phyloP scores from a whole-genome alignment of 2,888 invertebrate species.

The Calameuta idolon region DNA sequence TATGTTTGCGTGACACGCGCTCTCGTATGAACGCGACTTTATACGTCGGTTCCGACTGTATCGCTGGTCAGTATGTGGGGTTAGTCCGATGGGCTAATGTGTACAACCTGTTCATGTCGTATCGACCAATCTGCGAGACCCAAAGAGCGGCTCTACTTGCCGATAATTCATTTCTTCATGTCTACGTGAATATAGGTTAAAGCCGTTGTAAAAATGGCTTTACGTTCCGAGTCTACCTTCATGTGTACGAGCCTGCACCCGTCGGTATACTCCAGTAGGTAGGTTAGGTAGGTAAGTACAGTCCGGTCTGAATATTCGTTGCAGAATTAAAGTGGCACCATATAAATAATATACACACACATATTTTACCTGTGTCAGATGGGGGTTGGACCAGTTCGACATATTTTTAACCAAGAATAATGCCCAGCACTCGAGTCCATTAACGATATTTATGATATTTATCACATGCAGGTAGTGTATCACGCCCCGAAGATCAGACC shows the following conservation, averaged over 20 bases:
- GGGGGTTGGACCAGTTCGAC: not conserved
- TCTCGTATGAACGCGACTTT: not conserved
- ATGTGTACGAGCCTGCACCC: not conserved
- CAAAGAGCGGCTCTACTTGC: slow-evolving; percentile 23
- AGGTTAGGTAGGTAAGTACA: not conserved
- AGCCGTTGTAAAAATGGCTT: slow-evolving; percentile 25
- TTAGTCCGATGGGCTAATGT: not conserved
- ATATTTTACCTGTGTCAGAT: not conserved
- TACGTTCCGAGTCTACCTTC: not conserved
- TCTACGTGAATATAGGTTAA: slow-evolving; percentile 36
- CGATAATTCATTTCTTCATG: slow-evolving; percentile 32
- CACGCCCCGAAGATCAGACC: not conserved
- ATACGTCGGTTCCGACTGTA: not conserved
- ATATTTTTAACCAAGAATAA: not conserved
- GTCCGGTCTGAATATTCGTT: not conserved
- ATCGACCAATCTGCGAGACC: slow-evolving; percentile 21
- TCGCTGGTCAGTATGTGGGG: not conserved
- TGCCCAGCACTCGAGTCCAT: not conserved
- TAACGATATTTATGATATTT: not conserved
- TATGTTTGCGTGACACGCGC: not conserved
- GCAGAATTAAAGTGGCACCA: not conserved
- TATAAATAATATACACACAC: not conserved
- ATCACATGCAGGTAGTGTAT: not conserved
- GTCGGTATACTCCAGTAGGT: not conserved
- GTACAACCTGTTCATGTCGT: not conserved